phyloP scores from a whole-genome alignment of 2,888 invertebrate genomes.

The Sinelater perroti region DNA sequence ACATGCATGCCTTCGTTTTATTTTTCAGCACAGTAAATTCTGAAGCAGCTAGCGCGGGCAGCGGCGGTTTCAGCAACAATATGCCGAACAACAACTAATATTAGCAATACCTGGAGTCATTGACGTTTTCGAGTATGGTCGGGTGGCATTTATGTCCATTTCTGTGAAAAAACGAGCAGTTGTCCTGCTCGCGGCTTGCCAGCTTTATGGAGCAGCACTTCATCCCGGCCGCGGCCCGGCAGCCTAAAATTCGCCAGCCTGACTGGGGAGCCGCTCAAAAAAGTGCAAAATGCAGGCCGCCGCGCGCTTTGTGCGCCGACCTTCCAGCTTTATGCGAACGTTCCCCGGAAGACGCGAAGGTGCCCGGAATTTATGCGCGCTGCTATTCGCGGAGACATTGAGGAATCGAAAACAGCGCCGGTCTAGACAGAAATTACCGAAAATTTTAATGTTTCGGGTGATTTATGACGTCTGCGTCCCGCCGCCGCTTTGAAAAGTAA shows the following conservation, averaged over 20 bases:
- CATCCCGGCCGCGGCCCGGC: constrained; percentile 40
- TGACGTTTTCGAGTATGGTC: constrained; percentile 15
- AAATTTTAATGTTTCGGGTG: constrained; percentile 40
- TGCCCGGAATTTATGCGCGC: constrained; percentile 16
- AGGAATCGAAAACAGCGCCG: constrained; percentile 37
- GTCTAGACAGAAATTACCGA: constrained; percentile 41
- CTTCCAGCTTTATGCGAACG: no score
- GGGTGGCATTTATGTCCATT: constrained; percentile 26
- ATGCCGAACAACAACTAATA: no score
- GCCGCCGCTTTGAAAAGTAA: constrained; percentile 39
- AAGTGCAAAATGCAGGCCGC: background rate
- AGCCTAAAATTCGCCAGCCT: constrained; percentile 18
- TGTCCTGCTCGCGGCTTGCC: constrained; percentile 43
- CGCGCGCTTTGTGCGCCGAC: no score
- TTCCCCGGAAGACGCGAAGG: constrained; percentile 10
- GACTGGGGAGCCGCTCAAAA: background rate
- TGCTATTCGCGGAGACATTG: constrained; percentile 32
- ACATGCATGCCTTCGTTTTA: no score
- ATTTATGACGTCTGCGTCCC: constrained; percentile 45
- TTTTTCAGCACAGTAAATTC: no score
- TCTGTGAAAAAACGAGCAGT: constrained; percentile 31
- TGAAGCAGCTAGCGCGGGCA: no score
- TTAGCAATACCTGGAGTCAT: constrained; percentile 22
- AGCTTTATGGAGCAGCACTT: constrained; percentile 52
- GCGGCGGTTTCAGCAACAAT: no score